These are phyloP conservation scores for Graptemys geographica DNA, from an alignment of 2,797 vertebrate species.

Conservation along the genomic window DNA sequence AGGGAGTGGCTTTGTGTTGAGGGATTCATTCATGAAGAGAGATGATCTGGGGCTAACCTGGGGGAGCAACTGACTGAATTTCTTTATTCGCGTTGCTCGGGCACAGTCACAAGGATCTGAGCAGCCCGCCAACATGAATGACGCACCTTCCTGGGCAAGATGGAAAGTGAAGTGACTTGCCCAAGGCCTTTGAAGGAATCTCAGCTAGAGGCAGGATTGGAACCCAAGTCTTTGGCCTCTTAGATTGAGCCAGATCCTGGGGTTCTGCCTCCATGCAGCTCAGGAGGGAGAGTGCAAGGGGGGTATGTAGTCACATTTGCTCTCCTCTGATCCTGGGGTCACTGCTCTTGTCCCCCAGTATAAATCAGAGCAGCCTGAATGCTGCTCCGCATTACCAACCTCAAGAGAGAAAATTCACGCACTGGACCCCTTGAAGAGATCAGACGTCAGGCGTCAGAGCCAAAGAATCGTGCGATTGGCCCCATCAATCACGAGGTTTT, in stretches of 20 bases:
- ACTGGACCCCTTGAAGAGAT: neutral
- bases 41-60: too few relatives aligned
- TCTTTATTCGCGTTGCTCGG: neutral
- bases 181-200: neutral
- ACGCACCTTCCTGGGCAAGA: neutral
- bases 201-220: neutral
- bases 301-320: neutral
- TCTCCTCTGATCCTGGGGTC: neutral
- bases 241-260: neutral
- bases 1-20: too few relatives aligned
- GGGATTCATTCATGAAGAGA: neutral
- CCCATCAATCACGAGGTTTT: neutral
- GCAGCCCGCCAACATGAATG: too few relatives aligned
- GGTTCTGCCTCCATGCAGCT: neutral
- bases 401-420: neutral
- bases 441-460: neutral
- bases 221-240: neutral
- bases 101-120: neutral
- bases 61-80: too few relatives aligned
- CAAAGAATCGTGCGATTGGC: neutral
- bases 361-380: neutral
- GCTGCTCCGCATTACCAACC: neutral
- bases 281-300: neutral
- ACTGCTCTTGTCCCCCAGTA: neutral
- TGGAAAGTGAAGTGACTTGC: neutral